phyloP scores from a whole-genome alignment of 2,113 vertebrate genomes.

The Alethe castanea region DNA sequence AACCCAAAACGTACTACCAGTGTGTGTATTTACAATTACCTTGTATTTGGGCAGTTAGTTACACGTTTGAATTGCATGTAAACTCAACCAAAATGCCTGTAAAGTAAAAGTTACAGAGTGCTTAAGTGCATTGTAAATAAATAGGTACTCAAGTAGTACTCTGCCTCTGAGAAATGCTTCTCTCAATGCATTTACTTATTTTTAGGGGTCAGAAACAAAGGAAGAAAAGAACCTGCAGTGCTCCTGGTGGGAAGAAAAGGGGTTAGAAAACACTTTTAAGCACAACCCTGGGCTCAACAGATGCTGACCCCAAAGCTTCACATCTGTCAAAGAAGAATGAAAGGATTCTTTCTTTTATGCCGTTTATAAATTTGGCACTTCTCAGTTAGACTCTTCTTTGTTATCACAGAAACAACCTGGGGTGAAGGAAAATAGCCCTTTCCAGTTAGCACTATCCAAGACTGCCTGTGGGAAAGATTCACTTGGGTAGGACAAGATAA shows the following conservation, averaged over 20 bases:
- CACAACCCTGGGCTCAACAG: not conserved
- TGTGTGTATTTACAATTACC: conserved; percentile 25
- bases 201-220: not conserved
- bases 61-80: conserved; percentile 30
- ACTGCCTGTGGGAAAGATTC: not conserved
- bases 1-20: not conserved
- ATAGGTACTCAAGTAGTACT: conserved; percentile 39
- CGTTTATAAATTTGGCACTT: not conserved
- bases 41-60: conserved; percentile 26
- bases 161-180: not conserved
- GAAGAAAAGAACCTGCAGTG: not conserved
- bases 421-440: not conserved
- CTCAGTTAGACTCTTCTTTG: not conserved
- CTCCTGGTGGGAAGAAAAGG: not conserved
- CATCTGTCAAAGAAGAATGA: not conserved
- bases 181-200: not conserved
- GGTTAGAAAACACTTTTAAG: not conserved
- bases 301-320: not conserved
- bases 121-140: conserved; percentile 61
- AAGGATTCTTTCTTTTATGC: not conserved
- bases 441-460: not conserved
- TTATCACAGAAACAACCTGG: not conserved
- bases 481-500: conserved; percentile 45
- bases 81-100: conserved; percentile 43
- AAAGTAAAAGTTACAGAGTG: conserved; percentile 54